phyloP scores from a whole-genome alignment of 2,797 vertebrate species.

The Arvicola amphibius region DNA sequence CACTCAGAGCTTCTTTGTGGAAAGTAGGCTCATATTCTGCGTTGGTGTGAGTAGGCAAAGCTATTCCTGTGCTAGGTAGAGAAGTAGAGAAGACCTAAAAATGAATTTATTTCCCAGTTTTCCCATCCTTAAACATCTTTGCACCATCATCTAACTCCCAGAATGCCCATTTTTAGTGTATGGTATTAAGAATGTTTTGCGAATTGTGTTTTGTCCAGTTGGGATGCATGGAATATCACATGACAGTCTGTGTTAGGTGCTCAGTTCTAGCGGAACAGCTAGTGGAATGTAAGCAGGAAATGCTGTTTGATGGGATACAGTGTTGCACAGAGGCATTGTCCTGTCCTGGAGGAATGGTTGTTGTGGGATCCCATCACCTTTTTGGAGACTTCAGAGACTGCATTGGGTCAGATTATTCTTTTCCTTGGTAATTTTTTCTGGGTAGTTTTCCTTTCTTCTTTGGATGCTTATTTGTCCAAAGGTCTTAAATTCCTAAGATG shows the following conservation, averaged over 20 bases:
- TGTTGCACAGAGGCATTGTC: background rate
- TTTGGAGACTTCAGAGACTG: no score
- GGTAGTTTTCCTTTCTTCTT: no score
- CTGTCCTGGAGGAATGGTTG: no score
- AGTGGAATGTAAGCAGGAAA: background rate
- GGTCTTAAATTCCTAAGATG: no score
- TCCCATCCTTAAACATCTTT: background rate
- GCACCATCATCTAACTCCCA: background rate
- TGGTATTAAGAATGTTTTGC: constrained; percentile 42
- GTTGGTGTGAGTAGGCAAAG: background rate
- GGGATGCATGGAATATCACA: background rate
- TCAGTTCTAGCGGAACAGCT: constrained; percentile 1
- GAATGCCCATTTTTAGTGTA: background rate
- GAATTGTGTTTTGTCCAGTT: background rate
- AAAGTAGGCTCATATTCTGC: background rate
- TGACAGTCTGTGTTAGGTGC: background rate
- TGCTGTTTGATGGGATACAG: background rate
- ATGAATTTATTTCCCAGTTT: background rate
- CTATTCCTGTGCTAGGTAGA: background rate
- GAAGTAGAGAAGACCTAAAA: background rate
- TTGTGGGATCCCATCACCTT: no score
- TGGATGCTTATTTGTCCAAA: no score
- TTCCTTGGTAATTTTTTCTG: no score
- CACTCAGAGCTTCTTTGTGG: background rate
- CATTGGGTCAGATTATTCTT: no score